Evolutionary conservation across 2,888 invertebrate species (phyloP).

Genomic region (Phaedon cochleariae): DNA sequence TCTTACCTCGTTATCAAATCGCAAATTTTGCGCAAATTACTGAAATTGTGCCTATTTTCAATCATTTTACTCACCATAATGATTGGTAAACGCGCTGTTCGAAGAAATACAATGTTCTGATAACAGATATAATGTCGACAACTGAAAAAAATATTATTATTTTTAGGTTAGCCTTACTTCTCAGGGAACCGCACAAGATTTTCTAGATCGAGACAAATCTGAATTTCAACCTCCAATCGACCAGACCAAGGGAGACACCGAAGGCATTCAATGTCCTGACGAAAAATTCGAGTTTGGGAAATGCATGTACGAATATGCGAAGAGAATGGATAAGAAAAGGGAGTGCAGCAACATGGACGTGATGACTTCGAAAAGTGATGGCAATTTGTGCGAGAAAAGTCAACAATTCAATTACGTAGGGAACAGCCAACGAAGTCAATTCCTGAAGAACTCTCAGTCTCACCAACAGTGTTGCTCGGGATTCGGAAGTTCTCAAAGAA

Average conservation of each 20-base stretch:
- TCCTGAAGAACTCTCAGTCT: slow-evolving; percentile 41
- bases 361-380: slow-evolving; percentile 55
- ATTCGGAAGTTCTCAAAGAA: slow-evolving; percentile 60
- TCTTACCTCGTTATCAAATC: too few relatives aligned
- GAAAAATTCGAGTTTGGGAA: slow-evolving; percentile 50
- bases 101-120: too few relatives aligned
- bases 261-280: too few relatives aligned
- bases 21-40: too few relatives aligned
- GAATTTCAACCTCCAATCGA: background rate
- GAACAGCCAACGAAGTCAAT: slow-evolving; percentile 52
- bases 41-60: too few relatives aligned
- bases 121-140: too few relatives aligned
- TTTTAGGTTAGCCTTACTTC: slow-evolving; percentile 32
- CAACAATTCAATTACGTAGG: slow-evolving; percentile 39
- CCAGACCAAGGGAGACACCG: background rate
- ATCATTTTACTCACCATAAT: too few relatives aligned
- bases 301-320: slow-evolving; percentile 52
- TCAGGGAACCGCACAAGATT: slow-evolving; percentile 20
- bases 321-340: slow-evolving; percentile 45
- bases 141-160: background rate
- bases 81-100: too few relatives aligned
- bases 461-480: slow-evolving; percentile 65
- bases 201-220: background rate
- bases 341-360: slow-evolving; percentile 38
- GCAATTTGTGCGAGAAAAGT: slow-evolving; percentile 48